Percentiles rank a stretch among this genome's conserved stretches.
Evolutionary conservation across 2,113 vertebrate genomes (phyloP).

Genomic region (Indicator indicator): DNA sequence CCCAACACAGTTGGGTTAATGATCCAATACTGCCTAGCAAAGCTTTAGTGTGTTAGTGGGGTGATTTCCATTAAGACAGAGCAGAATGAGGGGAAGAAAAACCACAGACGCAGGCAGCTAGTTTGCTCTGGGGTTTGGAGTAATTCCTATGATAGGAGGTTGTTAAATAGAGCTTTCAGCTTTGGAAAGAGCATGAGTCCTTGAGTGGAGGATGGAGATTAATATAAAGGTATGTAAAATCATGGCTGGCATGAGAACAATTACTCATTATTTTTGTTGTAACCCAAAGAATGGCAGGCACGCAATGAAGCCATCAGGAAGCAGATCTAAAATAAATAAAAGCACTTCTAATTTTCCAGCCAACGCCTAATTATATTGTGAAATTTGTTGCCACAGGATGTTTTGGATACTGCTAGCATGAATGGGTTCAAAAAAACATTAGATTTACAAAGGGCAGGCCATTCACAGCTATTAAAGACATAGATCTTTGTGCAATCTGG

Average conservation of each 20-base stretch:
- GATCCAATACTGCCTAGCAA: not conserved
- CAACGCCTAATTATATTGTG: conserved; percentile 63
- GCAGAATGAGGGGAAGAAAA: not conserved
- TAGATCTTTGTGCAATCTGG: conserved; percentile 7
- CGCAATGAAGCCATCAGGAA: conserved; percentile 39
- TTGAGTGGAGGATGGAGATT: not conserved
- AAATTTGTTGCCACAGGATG: conserved; percentile 70
- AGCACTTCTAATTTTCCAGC: conserved; percentile 61
- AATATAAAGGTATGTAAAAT: conserved; percentile 46
- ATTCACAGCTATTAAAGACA: conserved; percentile 8
- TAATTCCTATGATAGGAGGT: not conserved
- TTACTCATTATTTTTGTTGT: not conserved
- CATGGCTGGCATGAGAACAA: not conserved
- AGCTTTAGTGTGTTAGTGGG: not conserved
- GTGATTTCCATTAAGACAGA: not conserved
- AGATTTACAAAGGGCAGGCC: conserved; percentile 37
- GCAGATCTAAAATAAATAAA: conserved; percentile 69
- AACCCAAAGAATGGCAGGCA: conserved; percentile 24
- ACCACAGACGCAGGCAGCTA: not conserved
- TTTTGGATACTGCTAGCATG: conserved; percentile 66
- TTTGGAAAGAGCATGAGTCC: not conserved
- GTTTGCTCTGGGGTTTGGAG: conserved; percentile 7
- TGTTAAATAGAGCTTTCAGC: not conserved
- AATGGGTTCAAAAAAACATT: conserved; percentile 53
- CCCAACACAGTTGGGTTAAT: not conserved